Evolutionary conservation across 2,797 vertebrate genomes (phyloP), one percentile per base, ranked within the genome.

Genomic region (Anomalospiza imberbis): DNA sequence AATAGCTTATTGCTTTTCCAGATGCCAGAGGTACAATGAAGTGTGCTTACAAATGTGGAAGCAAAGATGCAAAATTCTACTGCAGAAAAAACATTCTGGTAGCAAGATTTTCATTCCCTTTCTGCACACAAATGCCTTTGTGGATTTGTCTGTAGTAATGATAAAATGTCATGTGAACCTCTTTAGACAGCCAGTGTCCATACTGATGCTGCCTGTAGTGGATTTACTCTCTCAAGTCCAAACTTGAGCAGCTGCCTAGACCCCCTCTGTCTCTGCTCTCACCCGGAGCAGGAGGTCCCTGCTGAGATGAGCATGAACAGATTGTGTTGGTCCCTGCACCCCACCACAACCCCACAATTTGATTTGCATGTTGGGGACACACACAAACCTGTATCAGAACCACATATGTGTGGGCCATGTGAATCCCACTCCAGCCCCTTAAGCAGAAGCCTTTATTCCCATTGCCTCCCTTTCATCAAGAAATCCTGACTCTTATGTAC

Each of bases 341-440:
- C 19, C 45, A 18, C 28, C 17, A 66, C 4, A 66, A 70, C 53
- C 1, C 1, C 11, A 15, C 36, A 2, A 0, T 55, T 22, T 45
- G 20, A 47, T 53, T 67, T 82, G 10, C 18, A 10, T 14, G 15
- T 1, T 86, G 58, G 45, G 47, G 28, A 36, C 25, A 32, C 3
- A 45, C 0, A 3, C 12, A 89, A 34, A 75, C 18, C 25, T 10
- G 22, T 2, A 48, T 58, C 47, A 77, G 13, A 85, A 45, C 5
- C 4, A 68, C 51, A n/a, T 5, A 5, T 28, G 2, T 1, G 0
- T 17, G 51, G 28, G 21, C 16, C 19, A 55, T 48, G 12, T 13
- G 17, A 70, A 61, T 31, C 29, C n/a, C 40, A n/a, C 29, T 48
- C 19, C 40, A 63, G 26, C 5, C 25, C 51, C 38, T 70, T 15